A percentile compares a stretch with the other conserved stretches of the same genome.
Conservation (phyloP, 2,113 vertebrate species). For the Peucedramus taeniatus region DNA sequence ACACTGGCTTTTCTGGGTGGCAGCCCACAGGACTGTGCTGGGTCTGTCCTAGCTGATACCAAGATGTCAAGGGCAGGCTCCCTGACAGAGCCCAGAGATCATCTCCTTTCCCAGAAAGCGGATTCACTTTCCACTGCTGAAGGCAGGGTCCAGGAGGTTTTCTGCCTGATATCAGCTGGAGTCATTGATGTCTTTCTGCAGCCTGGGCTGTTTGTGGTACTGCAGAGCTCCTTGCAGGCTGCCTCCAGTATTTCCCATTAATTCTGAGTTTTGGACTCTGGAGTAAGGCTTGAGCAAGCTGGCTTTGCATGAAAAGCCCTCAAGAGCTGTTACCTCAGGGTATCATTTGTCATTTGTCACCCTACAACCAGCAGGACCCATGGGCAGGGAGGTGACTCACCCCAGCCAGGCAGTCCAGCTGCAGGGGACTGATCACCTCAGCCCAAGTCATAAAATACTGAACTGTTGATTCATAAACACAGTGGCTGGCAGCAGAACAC, state of each 20-base stretch:
- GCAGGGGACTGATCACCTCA: not conserved
- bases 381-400: not conserved
- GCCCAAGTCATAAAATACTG: not conserved
- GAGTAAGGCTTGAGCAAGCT: not conserved
- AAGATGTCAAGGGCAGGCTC: not conserved
- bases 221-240: not conserved
- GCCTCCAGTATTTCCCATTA: not conserved
- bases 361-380: not conserved
- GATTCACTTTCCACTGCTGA: not conserved
- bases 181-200: not conserved
- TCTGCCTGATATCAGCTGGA: not conserved
- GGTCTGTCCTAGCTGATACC: not conserved
- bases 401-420: not conserved
- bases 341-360: not conserved
- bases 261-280: not conserved
- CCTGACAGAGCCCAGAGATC: not conserved
- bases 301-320: not conserved
- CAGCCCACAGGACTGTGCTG: not conserved
- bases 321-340: not conserved
- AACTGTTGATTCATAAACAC: not conserved
- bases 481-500: not conserved
- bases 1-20: not conserved
- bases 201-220: not conserved
- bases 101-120: not conserved
- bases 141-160: not conserved